phyloP scores from a whole-genome alignment of 2,888 invertebrate genomes.

The Nudaria mundana region DNA sequence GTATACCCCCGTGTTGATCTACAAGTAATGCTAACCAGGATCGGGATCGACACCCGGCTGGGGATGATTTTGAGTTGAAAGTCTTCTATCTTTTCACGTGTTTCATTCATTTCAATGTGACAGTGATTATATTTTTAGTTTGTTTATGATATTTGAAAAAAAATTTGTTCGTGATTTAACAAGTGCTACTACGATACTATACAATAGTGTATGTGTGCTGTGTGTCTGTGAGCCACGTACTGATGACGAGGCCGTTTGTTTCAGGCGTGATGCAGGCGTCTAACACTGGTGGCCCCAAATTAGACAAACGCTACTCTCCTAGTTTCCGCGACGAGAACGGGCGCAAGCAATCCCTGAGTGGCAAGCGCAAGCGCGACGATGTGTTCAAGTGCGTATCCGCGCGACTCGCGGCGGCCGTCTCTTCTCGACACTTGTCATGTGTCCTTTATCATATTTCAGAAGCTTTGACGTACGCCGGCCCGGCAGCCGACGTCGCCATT shows the following conservation, averaged over 20 bases:
- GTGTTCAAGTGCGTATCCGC: slow-evolving; percentile 88
- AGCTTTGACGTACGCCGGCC: slow-evolving; percentile 72
- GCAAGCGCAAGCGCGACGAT: slow-evolving; percentile 92
- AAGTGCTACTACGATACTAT: slow-evolving; percentile 8
- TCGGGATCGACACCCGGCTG: slow-evolving; percentile 30
- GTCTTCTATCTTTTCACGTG: slow-evolving; percentile 28
- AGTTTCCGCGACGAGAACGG: slow-evolving; percentile 90
- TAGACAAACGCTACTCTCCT: slow-evolving; percentile 93
- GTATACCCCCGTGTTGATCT: slow-evolving; percentile 22
- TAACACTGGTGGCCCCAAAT: slow-evolving; percentile 88
- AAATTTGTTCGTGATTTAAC: slow-evolving; percentile 2
- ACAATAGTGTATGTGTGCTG: slow-evolving; percentile 25
- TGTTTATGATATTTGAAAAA: too few relatives aligned
- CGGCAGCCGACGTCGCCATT: slow-evolving; percentile 74
- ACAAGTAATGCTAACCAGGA: slow-evolving; percentile 27
- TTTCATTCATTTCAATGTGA: slow-evolving; percentile 28
- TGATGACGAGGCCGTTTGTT: slow-evolving; percentile 82
- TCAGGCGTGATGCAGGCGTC: slow-evolving; percentile 95
- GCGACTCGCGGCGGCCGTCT: slow-evolving; percentile 39
- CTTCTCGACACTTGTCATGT: slow-evolving; percentile 79
- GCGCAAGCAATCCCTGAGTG: slow-evolving; percentile 84
- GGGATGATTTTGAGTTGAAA: slow-evolving; percentile 23
- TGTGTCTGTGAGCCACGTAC: slow-evolving; percentile 26
- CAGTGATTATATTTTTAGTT: slow-evolving; percentile 10
- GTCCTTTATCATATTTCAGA: slow-evolving; percentile 82